Percentiles rank a stretch among this genome's conserved stretches.
Conservation (phyloP, 2,113 vertebrate species). For the Salvator merianae region DNA sequence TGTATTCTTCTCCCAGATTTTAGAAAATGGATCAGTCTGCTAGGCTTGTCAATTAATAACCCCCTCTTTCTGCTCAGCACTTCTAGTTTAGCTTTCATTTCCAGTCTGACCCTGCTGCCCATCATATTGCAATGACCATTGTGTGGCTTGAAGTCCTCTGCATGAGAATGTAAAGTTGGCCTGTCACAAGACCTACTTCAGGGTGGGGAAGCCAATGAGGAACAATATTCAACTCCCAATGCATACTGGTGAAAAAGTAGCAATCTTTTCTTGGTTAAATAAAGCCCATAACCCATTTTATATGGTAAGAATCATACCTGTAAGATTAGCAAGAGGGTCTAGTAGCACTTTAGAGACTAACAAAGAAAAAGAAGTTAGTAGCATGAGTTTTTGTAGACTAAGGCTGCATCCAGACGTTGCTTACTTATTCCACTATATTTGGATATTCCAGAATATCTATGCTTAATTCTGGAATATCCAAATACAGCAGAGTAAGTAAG, state of each 20-base stretch:
- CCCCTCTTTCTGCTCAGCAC: neutral
- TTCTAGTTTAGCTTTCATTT: neutral
- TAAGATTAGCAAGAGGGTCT: neutral
- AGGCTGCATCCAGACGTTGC: too few relatives aligned
- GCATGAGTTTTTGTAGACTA: too few relatives aligned
- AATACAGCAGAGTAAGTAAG: too few relatives aligned
- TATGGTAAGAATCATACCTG: neutral
- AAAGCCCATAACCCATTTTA: neutral
- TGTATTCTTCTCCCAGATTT: neutral
- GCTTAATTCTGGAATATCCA: too few relatives aligned
- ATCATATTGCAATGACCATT: neutral
- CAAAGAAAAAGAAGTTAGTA: too few relatives aligned
- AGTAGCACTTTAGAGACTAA: too few relatives aligned
- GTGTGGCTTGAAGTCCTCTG: slow-evolving; percentile 9
- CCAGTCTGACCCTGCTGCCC: neutral
- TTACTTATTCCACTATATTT: too few relatives aligned
- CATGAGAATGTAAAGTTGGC: neutral
- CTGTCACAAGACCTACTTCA: neutral
- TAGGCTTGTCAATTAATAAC: neutral
- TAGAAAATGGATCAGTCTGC: neutral
- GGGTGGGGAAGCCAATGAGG: neutral
- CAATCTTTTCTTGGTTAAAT: neutral
- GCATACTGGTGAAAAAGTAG: neutral
- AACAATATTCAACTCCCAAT: neutral
- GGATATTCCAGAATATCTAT: too few relatives aligned